Percentiles rank a stretch among this genome's conserved stretches.
phyloP scores from a whole-genome alignment of 2,113 vertebrate species.

The Elanus axillaris region DNA sequence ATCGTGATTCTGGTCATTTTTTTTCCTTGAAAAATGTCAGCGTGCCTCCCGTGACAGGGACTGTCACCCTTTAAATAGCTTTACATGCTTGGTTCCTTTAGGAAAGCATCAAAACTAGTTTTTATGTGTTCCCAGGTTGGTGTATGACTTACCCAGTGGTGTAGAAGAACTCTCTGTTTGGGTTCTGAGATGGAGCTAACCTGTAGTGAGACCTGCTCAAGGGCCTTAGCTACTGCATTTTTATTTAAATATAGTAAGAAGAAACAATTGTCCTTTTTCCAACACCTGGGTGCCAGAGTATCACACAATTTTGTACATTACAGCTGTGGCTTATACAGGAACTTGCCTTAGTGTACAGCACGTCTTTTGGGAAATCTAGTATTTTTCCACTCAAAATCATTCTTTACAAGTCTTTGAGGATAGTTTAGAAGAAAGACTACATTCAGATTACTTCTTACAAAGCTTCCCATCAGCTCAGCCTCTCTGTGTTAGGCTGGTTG shows the following conservation, averaged over 20 bases:
- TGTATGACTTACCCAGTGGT: neutral
- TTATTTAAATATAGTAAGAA: neutral
- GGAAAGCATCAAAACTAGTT: neutral
- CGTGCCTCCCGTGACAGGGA: neutral
- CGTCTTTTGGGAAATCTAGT: neutral
- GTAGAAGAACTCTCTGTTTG: neutral
- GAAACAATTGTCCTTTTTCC: neutral
- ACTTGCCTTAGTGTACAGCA: neutral
- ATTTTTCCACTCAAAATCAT: neutral
- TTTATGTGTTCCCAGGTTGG: neutral
- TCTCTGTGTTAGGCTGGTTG: neutral
- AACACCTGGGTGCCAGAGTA: neutral
- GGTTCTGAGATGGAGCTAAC: neutral
- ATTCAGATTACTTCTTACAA: neutral
- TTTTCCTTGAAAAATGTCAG: neutral
- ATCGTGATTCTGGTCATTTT: neutral
- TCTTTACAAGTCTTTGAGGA: neutral
- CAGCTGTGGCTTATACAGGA: neutral
- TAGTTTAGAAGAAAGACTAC: neutral
- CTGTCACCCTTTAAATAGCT: neutral
- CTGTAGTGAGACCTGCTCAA: neutral
- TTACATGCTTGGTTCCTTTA: neutral
- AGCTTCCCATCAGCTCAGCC: neutral
- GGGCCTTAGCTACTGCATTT: neutral
- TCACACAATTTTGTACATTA: neutral